Evolutionary conservation across 2,113 vertebrate genomes (phyloP).

Genomic region (Nicator chloris): DNA sequence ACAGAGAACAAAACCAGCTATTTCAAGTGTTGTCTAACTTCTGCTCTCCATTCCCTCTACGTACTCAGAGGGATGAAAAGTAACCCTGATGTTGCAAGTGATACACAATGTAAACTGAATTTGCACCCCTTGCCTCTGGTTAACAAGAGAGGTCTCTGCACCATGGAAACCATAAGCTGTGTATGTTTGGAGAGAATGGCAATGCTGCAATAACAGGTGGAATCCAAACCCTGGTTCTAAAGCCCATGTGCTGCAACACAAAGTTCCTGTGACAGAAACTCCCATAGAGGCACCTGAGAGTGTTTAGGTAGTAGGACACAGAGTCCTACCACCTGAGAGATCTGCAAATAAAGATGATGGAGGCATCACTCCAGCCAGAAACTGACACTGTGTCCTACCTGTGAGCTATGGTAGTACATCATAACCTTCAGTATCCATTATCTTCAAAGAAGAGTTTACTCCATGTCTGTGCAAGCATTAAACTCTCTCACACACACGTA

Average conservation of each 20-base stretch:
- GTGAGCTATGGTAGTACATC: background rate
- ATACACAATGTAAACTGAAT: background rate
- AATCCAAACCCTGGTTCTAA: background rate
- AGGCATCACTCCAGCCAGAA: background rate
- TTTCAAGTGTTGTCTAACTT: background rate
- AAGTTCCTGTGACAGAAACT: background rate
- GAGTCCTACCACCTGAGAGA: background rate
- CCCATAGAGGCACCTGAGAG: background rate
- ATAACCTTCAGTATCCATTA: background rate
- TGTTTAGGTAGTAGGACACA: background rate
- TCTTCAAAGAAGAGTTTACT: background rate
- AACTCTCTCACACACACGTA: background rate
- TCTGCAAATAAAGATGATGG: background rate
- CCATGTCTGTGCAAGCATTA: background rate
- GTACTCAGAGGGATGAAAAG: background rate
- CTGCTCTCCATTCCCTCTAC: background rate
- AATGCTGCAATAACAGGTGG: background rate
- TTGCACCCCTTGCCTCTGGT: background rate
- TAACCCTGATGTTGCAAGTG: background rate
- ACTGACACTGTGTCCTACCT: background rate
- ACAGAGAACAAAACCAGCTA: background rate
- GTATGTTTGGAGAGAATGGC: background rate
- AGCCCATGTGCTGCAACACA: fast-evolving
- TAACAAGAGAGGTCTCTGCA: background rate
- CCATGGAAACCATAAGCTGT: background rate